Conservation (phyloP, 2,797 vertebrate genomes). For the Lepus oiostolus region DNA sequence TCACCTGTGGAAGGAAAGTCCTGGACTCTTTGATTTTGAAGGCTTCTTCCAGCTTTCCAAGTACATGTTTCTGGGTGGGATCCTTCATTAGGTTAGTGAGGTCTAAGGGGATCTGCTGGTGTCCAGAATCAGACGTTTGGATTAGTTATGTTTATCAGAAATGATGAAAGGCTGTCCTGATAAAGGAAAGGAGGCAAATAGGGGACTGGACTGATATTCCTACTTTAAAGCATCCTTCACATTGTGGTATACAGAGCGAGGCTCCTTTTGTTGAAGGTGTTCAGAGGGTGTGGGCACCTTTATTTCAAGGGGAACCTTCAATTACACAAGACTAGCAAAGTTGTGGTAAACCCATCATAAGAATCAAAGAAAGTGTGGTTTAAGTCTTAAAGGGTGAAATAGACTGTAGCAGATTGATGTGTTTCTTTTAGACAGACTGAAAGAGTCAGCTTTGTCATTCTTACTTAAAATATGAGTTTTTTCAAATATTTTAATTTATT, state of each 20-base stretch:
- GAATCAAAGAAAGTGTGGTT: neutral
- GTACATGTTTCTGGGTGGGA: neutral
- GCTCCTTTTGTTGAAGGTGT: neutral
- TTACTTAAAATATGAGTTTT: constrained; percentile 53
- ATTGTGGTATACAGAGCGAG: neutral
- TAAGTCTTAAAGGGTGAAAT: constrained; percentile 12
- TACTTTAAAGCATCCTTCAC: neutral
- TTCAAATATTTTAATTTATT: too few species aligned
- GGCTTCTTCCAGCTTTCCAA: neutral
- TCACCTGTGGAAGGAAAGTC: neutral
- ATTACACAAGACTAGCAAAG: neutral
- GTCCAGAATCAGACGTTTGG: neutral
- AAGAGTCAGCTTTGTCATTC: constrained; percentile 33
- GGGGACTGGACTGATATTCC: neutral
- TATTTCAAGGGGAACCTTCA: neutral
- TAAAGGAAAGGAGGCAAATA: neutral
- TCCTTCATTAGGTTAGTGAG: neutral
- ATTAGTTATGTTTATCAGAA: neutral
- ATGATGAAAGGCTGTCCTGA: neutral
- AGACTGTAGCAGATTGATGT: neutral
- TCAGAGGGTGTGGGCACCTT: neutral
- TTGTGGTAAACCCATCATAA: neutral
- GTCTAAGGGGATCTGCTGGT: neutral
- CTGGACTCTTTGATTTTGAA: neutral
- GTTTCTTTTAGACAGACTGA: constrained; percentile 17